Conservation (phyloP, 1,140 invertebrate species). For the Babylonia areolata region DNA sequence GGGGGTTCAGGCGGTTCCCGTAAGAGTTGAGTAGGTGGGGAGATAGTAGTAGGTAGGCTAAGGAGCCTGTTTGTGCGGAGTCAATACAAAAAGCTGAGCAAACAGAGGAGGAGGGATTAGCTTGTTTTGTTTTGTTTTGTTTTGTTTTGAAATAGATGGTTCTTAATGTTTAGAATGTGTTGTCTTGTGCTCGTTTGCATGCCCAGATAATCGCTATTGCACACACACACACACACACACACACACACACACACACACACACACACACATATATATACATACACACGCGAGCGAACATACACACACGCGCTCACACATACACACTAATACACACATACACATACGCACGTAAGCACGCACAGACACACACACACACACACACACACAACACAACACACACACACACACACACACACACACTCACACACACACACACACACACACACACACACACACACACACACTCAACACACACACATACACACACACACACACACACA, state of each 20-base stretch:
- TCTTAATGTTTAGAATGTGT: too few relatives aligned
- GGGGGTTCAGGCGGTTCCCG: too few relatives aligned
- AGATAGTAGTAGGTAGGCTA: too few relatives aligned
- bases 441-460: neutral
- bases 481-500: slow-evolving; percentile 11
- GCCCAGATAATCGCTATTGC: neutral
- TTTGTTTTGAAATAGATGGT: too few relatives aligned
- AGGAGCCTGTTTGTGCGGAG: too few relatives aligned
- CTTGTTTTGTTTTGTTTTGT: too few relatives aligned
- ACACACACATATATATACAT: slow-evolving; percentile 7
- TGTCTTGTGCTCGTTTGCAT: too few relatives aligned
- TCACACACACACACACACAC: neutral
- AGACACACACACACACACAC: neutral
- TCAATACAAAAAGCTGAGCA: too few relatives aligned
- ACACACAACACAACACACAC: neutral
- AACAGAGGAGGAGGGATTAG: too few relatives aligned
- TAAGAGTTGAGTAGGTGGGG: too few relatives aligned
- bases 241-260: slow-evolving; percentile 30
- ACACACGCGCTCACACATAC: neutral
- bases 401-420: slow-evolving; percentile 11
- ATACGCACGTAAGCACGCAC: neutral
- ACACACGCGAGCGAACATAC: neutral
- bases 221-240: slow-evolving; percentile 29
- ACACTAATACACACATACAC: neutral
- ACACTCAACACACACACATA: neutral